Conservation (phyloP, 2,797 vertebrate genomes). For the Melanotaenia nigrans region DNA sequence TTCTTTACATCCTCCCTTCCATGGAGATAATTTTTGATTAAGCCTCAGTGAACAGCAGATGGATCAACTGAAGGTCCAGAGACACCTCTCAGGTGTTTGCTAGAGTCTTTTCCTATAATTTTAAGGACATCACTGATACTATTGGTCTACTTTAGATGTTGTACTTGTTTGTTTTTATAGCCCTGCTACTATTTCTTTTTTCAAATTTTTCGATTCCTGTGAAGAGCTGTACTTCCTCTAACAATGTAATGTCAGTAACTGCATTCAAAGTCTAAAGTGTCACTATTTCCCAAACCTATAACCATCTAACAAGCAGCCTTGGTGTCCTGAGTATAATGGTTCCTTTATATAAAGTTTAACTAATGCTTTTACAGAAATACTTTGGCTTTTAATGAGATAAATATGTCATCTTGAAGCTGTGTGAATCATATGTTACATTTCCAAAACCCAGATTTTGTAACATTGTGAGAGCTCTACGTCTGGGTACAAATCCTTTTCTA, state of each 20-base stretch:
- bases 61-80: not conserved
- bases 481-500: not conserved
- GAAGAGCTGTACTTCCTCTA: not conserved
- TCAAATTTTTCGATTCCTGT: not conserved
- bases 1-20: not conserved
- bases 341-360: not conserved
- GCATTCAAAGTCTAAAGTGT: not conserved
- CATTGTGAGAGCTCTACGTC: slow-evolving; percentile 1
- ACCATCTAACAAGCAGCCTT: not conserved
- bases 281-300: not conserved
- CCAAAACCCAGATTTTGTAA: not conserved
- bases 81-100: not conserved
- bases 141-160: not conserved
- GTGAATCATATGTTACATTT: not conserved
- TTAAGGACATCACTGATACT: not conserved
- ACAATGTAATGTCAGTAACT: not conserved
- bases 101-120: not conserved
- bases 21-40: not conserved
- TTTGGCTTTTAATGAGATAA: not conserved
- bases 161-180: not conserved
- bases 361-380: not conserved
- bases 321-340: not conserved
- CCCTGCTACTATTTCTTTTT: not conserved
- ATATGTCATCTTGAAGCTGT: not conserved
- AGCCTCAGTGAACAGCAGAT: not conserved